Evolutionary conservation across 35 echinoderm and acorn worm genomes (phyloP).

Genomic region (Apostichopus japonicus): DNA sequence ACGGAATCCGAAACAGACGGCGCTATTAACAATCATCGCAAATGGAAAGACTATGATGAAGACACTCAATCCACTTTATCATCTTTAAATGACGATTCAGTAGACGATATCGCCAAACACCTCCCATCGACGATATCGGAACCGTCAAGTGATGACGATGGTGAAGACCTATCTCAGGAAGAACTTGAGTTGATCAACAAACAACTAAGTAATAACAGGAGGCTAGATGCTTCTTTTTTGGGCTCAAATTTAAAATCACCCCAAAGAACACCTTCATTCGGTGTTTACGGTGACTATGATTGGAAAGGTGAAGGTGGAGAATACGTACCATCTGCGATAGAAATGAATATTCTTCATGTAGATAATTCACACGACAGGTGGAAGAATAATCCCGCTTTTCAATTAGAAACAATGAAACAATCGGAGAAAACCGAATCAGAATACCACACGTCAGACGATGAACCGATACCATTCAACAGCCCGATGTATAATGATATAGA

Average conservation of each 20-base stretch:
- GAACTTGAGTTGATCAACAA: background rate
- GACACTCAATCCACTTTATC: background rate
- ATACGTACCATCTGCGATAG: constrained; percentile 33
- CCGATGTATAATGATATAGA: background rate
- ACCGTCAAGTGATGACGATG: background rate
- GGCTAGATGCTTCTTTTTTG: background rate
- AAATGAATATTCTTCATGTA: background rate
- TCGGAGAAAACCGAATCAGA: constrained; percentile 32
- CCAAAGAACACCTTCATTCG: constrained; percentile 18
- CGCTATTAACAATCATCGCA: background rate
- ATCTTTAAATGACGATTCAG: background rate
- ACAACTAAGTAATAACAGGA: background rate
- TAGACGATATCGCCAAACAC: background rate
- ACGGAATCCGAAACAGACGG: background rate
- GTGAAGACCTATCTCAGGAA: constrained; percentile 29
- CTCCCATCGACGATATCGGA: background rate
- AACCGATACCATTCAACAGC: constrained; percentile 36
- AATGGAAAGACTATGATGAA: background rate
- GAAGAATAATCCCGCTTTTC: background rate
- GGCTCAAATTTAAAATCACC: background rate
- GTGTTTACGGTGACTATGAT: constrained; percentile 24
- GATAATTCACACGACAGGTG: background rate
- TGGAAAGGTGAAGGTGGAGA: constrained; percentile 30
- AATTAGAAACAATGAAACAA: background rate
- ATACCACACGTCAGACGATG: constrained; percentile 31